These are phyloP conservation scores for Microcebus lehilahytsara DNA, from an alignment of 2,113 vertebrate species.

Conservation along the genomic window DNA sequence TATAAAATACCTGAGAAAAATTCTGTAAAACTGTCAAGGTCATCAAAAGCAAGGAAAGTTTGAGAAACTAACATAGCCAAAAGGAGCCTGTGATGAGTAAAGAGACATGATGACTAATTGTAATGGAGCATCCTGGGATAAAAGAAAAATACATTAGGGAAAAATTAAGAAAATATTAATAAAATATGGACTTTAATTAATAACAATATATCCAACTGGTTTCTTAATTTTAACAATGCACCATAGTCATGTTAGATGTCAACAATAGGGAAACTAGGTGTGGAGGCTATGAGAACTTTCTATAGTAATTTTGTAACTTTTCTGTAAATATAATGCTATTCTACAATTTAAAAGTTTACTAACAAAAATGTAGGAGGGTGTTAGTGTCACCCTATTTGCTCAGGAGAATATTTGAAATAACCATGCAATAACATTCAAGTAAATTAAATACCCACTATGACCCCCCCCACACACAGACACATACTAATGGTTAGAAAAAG, in stretches of 20 bases:
- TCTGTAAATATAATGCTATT: not conserved
- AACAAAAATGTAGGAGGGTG: not conserved
- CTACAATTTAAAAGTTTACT: not conserved
- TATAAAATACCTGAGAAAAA: not conserved
- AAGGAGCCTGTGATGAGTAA: not conserved
- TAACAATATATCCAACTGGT: not conserved
- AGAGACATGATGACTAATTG: not conserved
- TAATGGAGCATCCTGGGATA: not conserved
- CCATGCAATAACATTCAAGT: not conserved
- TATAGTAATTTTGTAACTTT: not conserved
- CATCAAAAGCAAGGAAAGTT: not conserved
- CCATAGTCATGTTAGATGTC: not conserved
- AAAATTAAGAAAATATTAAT: not conserved
- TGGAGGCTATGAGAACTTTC: not conserved
- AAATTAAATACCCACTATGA: not conserved
- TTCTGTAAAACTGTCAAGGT: not conserved
- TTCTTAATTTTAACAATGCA: not conserved
- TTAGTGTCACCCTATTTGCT: not conserved
- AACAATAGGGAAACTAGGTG: not conserved
- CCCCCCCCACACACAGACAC: not conserved
- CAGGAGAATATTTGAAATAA: not conserved
- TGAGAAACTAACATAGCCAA: not conserved
- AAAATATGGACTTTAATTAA: not conserved
- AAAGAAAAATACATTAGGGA: not conserved
- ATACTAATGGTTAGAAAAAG: not conserved